These are phyloP conservation scores for Microplitis deprimator DNA, from an alignment of 2,888 invertebrate genomes.

Conservation along the genomic window DNA sequence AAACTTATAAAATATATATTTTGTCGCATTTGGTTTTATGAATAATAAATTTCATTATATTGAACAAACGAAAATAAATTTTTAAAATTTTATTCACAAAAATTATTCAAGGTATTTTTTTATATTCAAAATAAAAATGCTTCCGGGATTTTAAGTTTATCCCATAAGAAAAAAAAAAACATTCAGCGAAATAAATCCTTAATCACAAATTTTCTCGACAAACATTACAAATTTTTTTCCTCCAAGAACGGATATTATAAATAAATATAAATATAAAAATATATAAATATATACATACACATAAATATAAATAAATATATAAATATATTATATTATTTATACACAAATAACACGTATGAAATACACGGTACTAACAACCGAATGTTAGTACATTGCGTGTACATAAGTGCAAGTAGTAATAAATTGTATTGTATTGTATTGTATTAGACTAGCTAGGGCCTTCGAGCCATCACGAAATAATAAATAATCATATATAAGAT, in stretches of 20 bases:
- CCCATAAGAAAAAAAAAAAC: slow-evolving; percentile 29
- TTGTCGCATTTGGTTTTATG: neutral
- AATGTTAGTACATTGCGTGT: slow-evolving; percentile 33
- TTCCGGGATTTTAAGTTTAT: slow-evolving; percentile 32
- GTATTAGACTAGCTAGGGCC: slow-evolving; percentile 67
- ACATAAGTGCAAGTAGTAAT: slow-evolving; percentile 43
- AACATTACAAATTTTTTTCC: slow-evolving; percentile 55
- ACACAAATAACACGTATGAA: slow-evolving; percentile 37
- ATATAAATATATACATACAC: slow-evolving; percentile 50
- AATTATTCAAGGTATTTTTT: neutral
- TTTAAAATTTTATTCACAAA: slow-evolving; percentile 11
- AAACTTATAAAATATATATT: no score
- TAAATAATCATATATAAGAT: slow-evolving; percentile 6
- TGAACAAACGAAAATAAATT: neutral
- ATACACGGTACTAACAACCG: slow-evolving; percentile 33
- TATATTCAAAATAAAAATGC: slow-evolving; percentile 20
- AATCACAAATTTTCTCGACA: slow-evolving; percentile 37
- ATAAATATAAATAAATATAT: slow-evolving; percentile 35
- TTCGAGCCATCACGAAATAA: slow-evolving; percentile 56
- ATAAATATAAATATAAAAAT: slow-evolving; percentile 52
- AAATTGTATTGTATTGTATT: slow-evolving; percentile 52
- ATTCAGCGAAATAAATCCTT: slow-evolving; percentile 46
- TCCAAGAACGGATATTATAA: neutral
- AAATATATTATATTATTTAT: slow-evolving; percentile 47
- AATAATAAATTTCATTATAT: slow-evolving; percentile 8